Percentiles rank a stretch among this genome's conserved stretches.
Evolutionary conservation across 2,113 vertebrate species (phyloP).

Genomic region (Paradoxurus hermaphroditus): DNA sequence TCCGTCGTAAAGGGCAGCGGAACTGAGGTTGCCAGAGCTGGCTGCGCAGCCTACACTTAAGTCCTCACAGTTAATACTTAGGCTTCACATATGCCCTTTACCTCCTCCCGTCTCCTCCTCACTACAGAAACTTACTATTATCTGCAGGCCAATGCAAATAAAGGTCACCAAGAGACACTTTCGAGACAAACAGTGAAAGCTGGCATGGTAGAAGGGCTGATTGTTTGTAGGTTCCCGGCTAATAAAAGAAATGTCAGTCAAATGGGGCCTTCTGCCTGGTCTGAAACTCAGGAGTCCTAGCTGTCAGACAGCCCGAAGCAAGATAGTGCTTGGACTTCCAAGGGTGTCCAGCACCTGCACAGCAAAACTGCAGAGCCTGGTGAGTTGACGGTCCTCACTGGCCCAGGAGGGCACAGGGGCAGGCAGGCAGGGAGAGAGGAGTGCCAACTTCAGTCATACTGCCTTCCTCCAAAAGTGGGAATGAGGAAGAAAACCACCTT

Average conservation of each 20-base stretch:
- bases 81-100: constrained; percentile 55
- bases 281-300: not conserved
- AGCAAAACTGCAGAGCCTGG: not conserved
- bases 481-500: not conserved
- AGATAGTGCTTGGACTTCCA: not conserved
- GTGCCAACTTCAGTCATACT: not conserved
- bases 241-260: constrained; percentile 76
- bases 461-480: not conserved
- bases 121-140: constrained; percentile 56
- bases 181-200: constrained; percentile 34
- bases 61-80: constrained; percentile 45
- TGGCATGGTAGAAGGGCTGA: constrained; percentile 9
- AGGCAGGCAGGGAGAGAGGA: not conserved
- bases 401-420: not conserved
- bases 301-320: not conserved
- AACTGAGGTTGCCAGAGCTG: constrained; percentile 50
- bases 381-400: not conserved
- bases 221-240: constrained; percentile 44
- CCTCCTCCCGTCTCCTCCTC: constrained; percentile 44
- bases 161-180: constrained; percentile 67
- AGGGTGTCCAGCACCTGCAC: not conserved
- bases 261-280: not conserved
- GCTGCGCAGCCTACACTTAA: constrained; percentile 56
- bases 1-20: constrained; percentile 47
- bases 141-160: constrained; percentile 60